phyloP scores from a whole-genome alignment of 2,888 invertebrate species.

The Thalpophila matura region DNA sequence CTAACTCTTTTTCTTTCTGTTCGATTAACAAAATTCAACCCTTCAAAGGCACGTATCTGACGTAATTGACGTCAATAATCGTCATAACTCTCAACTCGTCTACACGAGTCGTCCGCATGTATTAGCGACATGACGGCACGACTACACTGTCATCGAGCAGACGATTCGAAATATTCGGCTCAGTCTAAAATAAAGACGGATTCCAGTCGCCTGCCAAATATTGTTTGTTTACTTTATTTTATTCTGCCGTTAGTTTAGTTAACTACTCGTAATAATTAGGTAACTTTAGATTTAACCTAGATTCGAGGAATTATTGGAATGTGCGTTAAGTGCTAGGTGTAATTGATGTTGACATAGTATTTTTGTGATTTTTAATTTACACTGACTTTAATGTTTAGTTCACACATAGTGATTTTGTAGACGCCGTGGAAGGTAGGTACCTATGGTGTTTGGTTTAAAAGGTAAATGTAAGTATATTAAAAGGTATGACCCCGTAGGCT shows the following conservation, averaged over 20 bases:
- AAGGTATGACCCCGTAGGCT: neutral
- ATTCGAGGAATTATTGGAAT: conserved; percentile 40
- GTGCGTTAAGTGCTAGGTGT: conserved; percentile 29
- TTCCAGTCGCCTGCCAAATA: conserved; percentile 71
- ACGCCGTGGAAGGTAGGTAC: neutral
- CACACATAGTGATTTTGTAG: conserved; percentile 16
- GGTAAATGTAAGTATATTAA: neutral
- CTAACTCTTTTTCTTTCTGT: no score
- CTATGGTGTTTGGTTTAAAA: neutral
- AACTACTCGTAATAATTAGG: conserved; percentile 40
- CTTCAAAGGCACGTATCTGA: conserved; percentile 13
- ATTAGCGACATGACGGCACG: conserved; percentile 55
- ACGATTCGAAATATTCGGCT: conserved; percentile 65
- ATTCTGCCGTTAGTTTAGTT: conserved; percentile 37
- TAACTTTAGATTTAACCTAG: conserved; percentile 53
- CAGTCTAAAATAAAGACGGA: conserved; percentile 74
- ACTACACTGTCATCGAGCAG: conserved; percentile 53
- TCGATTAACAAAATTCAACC: no score
- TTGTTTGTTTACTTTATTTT: conserved; percentile 69
- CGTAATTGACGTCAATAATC: conserved; percentile 29
- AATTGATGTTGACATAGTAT: conserved; percentile 38
- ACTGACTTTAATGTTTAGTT: conserved; percentile 12
- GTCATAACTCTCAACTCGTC: conserved; percentile 23
- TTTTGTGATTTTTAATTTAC: conserved; percentile 47
- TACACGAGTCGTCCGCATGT: conserved; percentile 27